Evolutionary conservation across 1,140 invertebrate species (phyloP).

Genomic region (Cotesia typhae): DNA sequence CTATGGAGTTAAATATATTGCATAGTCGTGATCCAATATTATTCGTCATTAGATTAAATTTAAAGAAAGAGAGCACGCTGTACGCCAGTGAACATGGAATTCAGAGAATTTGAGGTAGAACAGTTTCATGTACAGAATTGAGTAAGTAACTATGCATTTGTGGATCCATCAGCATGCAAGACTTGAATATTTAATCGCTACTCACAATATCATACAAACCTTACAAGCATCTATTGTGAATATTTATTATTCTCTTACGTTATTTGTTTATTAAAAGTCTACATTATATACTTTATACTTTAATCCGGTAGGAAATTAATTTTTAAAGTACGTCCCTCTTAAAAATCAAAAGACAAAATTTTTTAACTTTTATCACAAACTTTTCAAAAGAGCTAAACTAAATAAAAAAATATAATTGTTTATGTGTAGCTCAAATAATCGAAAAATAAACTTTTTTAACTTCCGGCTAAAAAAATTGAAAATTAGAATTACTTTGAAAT

Average conservation of each 20-base stretch:
- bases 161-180: neutral
- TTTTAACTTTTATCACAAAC: too few relatives aligned
- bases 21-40: constrained; percentile 14
- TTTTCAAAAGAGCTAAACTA: too few relatives aligned
- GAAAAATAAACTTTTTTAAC: too few relatives aligned
- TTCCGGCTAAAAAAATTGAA: too few relatives aligned
- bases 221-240: neutral
- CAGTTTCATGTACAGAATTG: neutral
- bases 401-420: too few relatives aligned
- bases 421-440: too few relatives aligned
- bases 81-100: neutral
- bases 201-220: neutral
- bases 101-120: neutral
- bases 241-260: neutral
- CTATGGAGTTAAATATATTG: constrained; percentile 1
- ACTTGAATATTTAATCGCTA: neutral
- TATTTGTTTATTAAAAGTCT: too few relatives aligned
- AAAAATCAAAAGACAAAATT: too few relatives aligned
- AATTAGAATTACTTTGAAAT: too few relatives aligned
- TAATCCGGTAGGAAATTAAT: too few relatives aligned
- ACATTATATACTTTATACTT: too few relatives aligned
- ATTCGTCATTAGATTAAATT: constrained; percentile 16
- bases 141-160: constrained; percentile 11
- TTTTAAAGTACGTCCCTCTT: too few relatives aligned
- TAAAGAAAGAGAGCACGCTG: constrained; percentile 5